Evolutionary conservation across 2,113 vertebrate genomes (phyloP), one percentile per base, ranked within the genome.

Genomic region (Syngnathoides biaculeatus): DNA sequence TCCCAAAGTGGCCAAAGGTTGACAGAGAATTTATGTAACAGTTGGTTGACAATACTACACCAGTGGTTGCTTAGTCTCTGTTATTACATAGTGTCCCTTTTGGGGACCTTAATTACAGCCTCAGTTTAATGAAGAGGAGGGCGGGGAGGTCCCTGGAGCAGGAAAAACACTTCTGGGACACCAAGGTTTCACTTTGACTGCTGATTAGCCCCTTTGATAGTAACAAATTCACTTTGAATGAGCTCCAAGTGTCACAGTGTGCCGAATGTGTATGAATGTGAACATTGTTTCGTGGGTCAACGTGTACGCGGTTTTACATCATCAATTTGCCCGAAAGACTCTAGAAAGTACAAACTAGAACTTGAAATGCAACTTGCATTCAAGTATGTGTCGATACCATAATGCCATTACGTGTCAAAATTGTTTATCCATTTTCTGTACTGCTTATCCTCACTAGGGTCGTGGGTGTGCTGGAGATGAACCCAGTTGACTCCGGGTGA

Each of bases 91-190:
- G 17, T 73, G 40, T 74, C 70, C 75, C 78, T 53, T 74, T 38
- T 14, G 74, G 64, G 69, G 26, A 86, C 82, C 82, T 65, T 79
- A 79, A 87, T 89, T 86, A 79, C 3, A 10, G 80, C 66, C 67
- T 17, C 22, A 58, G 74, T 81, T 83, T 42, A 75, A 39, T 70
- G 84, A 79, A 69, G 74, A 3, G 14, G 68, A 52, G 20, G 48
- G 48, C 20, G 3, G 9, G 48, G n/a, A n/a, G n/a, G 48, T 52
- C 48, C 48, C n/a, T 52, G 48, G 48, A 10, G 48, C 48, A n/a
- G 3, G 66, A 78, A 39, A 75, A 83, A 65, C 73, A 65, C 68
- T 58, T 53, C 59, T 19, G 81, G 79, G 70, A 89, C 84, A 87
- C 69, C 79, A 65, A n/a, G 75, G 64, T 75, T 58, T 67, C 70